Base-by-base conservation (phyloP, 2,113 vertebrate species). In the Solea senegalensis region DNA sequence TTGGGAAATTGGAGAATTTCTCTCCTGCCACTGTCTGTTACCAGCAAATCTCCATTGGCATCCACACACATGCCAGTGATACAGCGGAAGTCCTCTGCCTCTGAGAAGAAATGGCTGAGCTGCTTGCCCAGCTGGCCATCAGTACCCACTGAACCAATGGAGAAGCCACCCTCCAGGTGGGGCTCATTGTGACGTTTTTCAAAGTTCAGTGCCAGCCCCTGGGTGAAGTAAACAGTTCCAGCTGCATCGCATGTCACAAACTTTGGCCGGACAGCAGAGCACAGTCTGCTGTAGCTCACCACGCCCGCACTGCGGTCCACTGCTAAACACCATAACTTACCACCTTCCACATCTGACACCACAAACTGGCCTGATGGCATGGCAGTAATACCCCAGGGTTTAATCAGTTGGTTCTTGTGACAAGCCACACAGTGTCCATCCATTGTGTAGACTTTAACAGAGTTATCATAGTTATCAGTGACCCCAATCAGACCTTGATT, bases 41-140 rank as follows among this genome's bases (percentile, higher is more conserved):
- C 97, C 0, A 99, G 95, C 86, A 99, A 93, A 64, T 98, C 97
- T 2, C 97, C 97, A 5, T 95, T 95, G 46, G 94, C 82, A 34
- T 98, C 97, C 3, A 98, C 97, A 1, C 97, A 99, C 97, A 99
- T 99, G 72, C 97, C 97, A 0, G 97, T 97, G n/a, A 99, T 98
- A 83, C 97, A 99, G 53, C 96, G 94, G 92, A 99, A 99, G 87
- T 98, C 97, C 90, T 99, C 97, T 0, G 95, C 95, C 82, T 98
- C 96, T 0, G 97, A 96, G 88, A 99, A 99, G 87, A 99, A 99
- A 76, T 98, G 97, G 90, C 97, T 98, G 1, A 98, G 95, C 91
- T 99, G 97, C 45, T 95, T 94, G 14, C 97, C 96, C 13, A 98
- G 92, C 89, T 97, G 96, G n/a, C 97, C 97, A 0, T 98, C 96